Conservation (phyloP, 2,888 invertebrate species). For the Leptinotarsa juncta region DNA sequence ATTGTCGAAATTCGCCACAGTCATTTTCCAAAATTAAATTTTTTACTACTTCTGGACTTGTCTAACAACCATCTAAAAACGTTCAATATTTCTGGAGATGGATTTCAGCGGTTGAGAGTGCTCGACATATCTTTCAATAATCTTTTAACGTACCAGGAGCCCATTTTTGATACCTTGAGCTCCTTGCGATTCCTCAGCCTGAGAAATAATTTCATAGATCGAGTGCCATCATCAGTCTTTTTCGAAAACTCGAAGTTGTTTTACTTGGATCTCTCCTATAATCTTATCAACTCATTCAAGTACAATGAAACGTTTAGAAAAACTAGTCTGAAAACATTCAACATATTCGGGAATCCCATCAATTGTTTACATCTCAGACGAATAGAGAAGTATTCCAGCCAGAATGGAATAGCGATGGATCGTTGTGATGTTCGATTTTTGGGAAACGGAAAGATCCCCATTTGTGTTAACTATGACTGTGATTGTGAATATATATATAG, state of each 20-base stretch:
- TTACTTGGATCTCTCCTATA: background rate
- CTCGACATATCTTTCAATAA: background rate
- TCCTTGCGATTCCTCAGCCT: background rate
- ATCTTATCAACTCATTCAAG: background rate
- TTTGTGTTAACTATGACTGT: conserved; percentile 3
- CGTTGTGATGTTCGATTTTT: background rate
- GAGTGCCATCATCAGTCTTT: background rate
- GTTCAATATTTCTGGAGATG: background rate
- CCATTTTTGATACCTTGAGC: background rate
- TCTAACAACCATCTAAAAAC: background rate
- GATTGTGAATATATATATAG: background rate
- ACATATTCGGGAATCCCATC: background rate
- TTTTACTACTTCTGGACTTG: background rate
- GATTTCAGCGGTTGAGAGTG: background rate
- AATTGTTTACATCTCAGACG: background rate
- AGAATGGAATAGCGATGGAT: background rate
- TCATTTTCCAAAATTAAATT: background rate
- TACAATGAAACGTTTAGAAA: background rate
- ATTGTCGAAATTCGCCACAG: background rate
- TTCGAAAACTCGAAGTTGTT: background rate
- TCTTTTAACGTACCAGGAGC: background rate
- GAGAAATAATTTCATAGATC: background rate
- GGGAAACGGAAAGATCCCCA: background rate
- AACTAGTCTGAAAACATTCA: background rate
- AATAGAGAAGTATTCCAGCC: background rate